Evolutionary conservation across 2,888 invertebrate genomes (phyloP).

Genomic region (Drosophila stalkeri): DNA sequence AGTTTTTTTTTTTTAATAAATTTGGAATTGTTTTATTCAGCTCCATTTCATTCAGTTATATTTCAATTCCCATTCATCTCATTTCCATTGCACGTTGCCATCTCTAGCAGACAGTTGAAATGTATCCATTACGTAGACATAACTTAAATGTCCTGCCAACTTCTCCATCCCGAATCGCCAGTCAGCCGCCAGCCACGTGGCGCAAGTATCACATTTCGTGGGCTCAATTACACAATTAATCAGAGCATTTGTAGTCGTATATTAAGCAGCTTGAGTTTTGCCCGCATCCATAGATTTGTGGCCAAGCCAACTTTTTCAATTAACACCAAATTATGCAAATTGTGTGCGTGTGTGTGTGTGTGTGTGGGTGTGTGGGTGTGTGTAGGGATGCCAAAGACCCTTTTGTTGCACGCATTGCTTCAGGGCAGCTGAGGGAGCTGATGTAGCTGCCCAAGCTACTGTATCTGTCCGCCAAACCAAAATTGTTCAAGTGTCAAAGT

Average conservation of each 20-base stretch:
- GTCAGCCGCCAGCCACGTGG: neutral
- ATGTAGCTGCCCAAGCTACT: neutral
- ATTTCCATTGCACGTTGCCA: neutral
- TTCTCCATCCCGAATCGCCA: neutral
- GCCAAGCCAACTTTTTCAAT: constrained; percentile 69
- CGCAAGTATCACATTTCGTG: constrained; percentile 17
- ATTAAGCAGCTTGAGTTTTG: constrained; percentile 58
- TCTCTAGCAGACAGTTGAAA: constrained; percentile 8
- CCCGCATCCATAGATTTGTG: constrained; percentile 48
- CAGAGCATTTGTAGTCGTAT: constrained; percentile 63
- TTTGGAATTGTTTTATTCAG: neutral
- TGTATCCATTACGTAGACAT: constrained; percentile 42
- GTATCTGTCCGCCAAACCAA: constrained; percentile 31
- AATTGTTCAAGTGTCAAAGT: constrained; percentile 29
- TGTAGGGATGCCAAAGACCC: constrained; percentile 37
- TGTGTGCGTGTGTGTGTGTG: constrained; percentile 28
- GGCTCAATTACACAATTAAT: constrained; percentile 67
- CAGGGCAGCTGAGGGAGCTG: constrained; percentile 2
- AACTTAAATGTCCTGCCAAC: constrained; percentile 40
- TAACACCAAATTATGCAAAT: constrained; percentile 78
- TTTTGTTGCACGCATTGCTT: neutral
- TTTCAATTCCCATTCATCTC: no score
- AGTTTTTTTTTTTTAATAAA: no score
- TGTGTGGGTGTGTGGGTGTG: constrained; percentile 41
- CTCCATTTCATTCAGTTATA: no score